A percentile compares a stretch with the other conserved stretches of the same genome.
These are phyloP conservation scores for Isotomurus palustris DNA, from an alignment of 2,888 invertebrate species.

Conservation along the genomic window DNA sequence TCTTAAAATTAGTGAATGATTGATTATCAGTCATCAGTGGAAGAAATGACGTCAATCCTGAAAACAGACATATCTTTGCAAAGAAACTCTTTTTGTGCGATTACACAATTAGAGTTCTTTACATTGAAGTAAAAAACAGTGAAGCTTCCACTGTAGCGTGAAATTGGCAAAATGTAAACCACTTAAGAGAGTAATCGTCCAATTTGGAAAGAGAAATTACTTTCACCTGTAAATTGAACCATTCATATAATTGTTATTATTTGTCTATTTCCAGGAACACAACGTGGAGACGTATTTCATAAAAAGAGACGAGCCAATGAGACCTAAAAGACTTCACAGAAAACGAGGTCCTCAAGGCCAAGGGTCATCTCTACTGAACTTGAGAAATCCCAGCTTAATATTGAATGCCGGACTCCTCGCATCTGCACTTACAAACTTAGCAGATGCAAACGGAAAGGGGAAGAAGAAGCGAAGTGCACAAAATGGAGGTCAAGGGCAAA, in stretches of 20 bases:
- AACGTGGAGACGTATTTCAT: slow-evolving; percentile 85
- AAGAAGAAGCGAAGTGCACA: slow-evolving; percentile 18
- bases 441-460: slow-evolving; percentile 19
- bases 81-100: too few species aligned
- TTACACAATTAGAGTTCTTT: too few species aligned
- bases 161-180: too few species aligned
- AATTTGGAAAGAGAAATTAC: neutral
- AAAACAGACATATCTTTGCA: too few species aligned
- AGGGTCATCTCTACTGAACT: slow-evolving; percentile 27
- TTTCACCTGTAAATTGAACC: too few species aligned
- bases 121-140: too few species aligned
- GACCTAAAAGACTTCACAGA: slow-evolving; percentile 45
- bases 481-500: slow-evolving; percentile 27
- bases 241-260: too few species aligned
- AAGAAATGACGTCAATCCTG: too few species aligned
- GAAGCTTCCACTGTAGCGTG: too few species aligned
- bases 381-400: slow-evolving; percentile 42
- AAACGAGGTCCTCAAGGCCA: slow-evolving; percentile 24
- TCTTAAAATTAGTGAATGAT: too few species aligned
- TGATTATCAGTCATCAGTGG: too few species aligned
- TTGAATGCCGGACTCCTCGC: slow-evolving; percentile 44
- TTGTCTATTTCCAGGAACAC: slow-evolving; percentile 65
- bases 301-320: slow-evolving; percentile 70
- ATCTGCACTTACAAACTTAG: slow-evolving; percentile 38
- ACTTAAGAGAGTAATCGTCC: too few species aligned